Percentiles rank a stretch among this genome's conserved stretches.
Conservation (phyloP, 1,140 invertebrate genomes). For the Notospermus geniculatus region DNA sequence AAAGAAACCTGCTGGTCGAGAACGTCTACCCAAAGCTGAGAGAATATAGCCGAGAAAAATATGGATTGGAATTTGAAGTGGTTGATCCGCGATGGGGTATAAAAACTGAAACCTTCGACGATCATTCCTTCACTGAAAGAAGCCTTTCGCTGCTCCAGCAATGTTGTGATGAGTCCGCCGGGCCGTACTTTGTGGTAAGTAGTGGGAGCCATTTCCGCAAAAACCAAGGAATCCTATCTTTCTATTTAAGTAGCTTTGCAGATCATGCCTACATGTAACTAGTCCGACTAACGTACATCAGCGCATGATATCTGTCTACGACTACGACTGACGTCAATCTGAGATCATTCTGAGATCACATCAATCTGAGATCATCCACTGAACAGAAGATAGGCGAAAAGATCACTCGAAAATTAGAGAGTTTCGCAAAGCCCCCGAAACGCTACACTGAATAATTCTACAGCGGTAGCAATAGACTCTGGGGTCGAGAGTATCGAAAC, state of each 20-base stretch:
- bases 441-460: too few species aligned
- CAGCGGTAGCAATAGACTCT: too few species aligned
- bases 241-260: too few species aligned
- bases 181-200: not conserved
- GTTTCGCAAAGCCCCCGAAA: too few species aligned
- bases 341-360: not conserved
- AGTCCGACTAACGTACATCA: not conserved
- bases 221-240: too few species aligned
- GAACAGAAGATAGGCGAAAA: not conserved
- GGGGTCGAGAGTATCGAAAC: too few species aligned
- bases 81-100: not conserved
- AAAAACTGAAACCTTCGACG: not conserved
- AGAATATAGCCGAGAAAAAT: slow-evolving; percentile 39
- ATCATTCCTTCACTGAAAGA: not conserved
- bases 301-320: not conserved
- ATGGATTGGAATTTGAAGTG: slow-evolving; percentile 33
- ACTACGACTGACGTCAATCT: not conserved
- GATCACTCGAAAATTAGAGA: too few species aligned
- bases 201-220: not conserved
- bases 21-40: slow-evolving; percentile 41
- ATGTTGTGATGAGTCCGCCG: not conserved
- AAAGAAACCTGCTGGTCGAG: slow-evolving; percentile 39
- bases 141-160: not conserved
- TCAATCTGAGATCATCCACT: not conserved
- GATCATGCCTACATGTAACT: not conserved